These are phyloP conservation scores for Neoitamus cyanurus DNA, from an alignment of 2,888 invertebrate species.

Conservation along the genomic window DNA sequence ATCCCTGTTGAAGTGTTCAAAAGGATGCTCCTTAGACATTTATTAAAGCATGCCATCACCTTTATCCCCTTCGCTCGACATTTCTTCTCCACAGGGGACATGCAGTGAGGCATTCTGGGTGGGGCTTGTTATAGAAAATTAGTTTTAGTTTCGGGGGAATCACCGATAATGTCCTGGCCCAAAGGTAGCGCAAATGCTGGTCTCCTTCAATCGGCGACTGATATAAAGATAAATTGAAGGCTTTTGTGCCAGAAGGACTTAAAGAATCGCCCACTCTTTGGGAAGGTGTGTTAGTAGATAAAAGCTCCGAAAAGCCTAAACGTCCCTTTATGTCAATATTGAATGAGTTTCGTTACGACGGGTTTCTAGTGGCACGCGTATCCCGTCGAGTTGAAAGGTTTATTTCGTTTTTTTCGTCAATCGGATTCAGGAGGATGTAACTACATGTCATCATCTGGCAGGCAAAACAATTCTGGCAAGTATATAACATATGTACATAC, in stretches of 20 bases:
- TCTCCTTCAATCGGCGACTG: not conserved
- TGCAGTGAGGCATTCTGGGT: not conserved
- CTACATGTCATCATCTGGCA: not conserved
- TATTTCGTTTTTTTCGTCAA: not conserved
- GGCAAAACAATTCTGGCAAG: not conserved
- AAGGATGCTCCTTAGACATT: not conserved
- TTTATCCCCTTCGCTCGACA: not conserved
- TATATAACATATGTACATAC: not conserved
- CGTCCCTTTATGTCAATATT: conserved; percentile 2
- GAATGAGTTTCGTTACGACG: conserved; percentile 8
- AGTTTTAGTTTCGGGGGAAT: not conserved
- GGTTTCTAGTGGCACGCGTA: not conserved
- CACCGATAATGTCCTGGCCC: not conserved
- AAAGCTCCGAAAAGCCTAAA: conserved; percentile 21
- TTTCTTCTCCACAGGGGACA: not conserved
- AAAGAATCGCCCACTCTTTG: not conserved
- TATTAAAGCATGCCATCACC: not conserved
- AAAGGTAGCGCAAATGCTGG: not conserved
- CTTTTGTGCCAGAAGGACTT: not conserved
- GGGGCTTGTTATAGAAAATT: not conserved
- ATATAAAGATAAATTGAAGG: not conserved
- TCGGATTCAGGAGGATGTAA: not conserved
- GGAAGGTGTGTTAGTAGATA: not conserved
- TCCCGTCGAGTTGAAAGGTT: not conserved
- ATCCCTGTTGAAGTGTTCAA: not conserved